Percentiles rank a stretch among this genome's conserved stretches.
phyloP scores from a whole-genome alignment of 2,888 invertebrate species.

The Orthosia gracilis region DNA sequence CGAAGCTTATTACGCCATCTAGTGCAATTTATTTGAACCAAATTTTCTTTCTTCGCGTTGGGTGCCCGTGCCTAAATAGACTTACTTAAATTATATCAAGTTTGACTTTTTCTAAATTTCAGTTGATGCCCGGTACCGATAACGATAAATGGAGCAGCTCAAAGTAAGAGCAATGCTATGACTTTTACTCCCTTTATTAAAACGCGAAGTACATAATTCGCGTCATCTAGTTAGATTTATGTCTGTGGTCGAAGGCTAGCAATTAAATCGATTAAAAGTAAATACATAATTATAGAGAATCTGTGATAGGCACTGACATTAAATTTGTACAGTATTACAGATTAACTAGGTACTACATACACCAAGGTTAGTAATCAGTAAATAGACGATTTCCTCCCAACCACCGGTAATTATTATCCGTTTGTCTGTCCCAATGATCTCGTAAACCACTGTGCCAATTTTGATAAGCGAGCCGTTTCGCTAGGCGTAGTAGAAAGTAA shows the following conservation, averaged over 20 bases:
- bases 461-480: constrained; percentile 50
- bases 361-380: constrained; percentile 11
- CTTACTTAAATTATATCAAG: too few relatives aligned
- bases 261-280: constrained; percentile 8
- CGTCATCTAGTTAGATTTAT: too few relatives aligned
- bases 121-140: too few relatives aligned
- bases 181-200: too few relatives aligned
- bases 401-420: constrained; percentile 46
- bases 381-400: constrained; percentile 45
- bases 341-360: constrained; percentile 1
- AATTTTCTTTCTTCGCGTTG: too few relatives aligned
- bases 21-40: too few relatives aligned
- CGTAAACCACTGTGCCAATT: constrained; percentile 54
- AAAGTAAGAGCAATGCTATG: too few relatives aligned
- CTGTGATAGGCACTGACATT: not conserved
- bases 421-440: constrained; percentile 44
- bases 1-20: too few relatives aligned
- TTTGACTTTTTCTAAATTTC: too few relatives aligned
- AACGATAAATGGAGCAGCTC: too few relatives aligned
- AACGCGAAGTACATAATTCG: too few relatives aligned
- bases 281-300: constrained; percentile 4
- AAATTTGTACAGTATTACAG: not conserved
- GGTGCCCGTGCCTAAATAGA: too few relatives aligned
- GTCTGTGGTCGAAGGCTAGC: not conserved
- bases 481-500: constrained; percentile 58